Evolutionary conservation across 2,888 invertebrate genomes (phyloP).

Genomic region (Griposia aprilina): DNA sequence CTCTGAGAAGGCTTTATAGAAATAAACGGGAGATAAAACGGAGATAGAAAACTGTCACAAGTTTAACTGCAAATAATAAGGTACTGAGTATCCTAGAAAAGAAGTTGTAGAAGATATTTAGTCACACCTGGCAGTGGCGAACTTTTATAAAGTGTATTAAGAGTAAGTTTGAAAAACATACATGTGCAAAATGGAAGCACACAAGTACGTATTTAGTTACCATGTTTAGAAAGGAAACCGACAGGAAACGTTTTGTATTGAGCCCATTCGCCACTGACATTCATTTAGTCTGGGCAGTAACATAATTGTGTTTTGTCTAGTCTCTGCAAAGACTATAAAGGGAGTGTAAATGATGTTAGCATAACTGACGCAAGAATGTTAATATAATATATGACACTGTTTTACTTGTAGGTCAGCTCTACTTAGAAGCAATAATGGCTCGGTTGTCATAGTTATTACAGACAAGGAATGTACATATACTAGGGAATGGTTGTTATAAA

Average conservation of each 20-base stretch:
- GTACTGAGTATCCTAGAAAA: neutral
- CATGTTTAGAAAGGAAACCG: neutral
- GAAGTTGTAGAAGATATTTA: neutral
- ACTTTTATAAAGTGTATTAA: neutral
- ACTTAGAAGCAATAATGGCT: constrained; percentile 4
- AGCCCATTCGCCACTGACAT: neutral
- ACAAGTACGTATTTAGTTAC: neutral
- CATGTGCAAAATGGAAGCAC: neutral
- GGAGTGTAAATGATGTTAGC: neutral
- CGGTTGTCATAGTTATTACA: constrained; percentile 8
- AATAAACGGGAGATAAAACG: neutral
- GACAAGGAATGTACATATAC: neutral
- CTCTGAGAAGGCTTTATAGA: neutral
- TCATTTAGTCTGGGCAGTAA: neutral
- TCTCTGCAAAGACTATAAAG: neutral
- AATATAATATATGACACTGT: neutral
- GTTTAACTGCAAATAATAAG: neutral
- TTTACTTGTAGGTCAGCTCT: neutral
- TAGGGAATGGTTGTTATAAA: neutral
- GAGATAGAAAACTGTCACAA: neutral
- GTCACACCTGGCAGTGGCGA: constrained; percentile 5
- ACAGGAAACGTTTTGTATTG: neutral
- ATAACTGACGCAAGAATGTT: constrained; percentile 7
- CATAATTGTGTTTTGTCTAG: constrained; percentile 19
- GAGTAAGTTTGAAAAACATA: constrained; percentile 5